Evolutionary conservation across 2,797 vertebrate species (phyloP).

Genomic region (Vultur gryphus): DNA sequence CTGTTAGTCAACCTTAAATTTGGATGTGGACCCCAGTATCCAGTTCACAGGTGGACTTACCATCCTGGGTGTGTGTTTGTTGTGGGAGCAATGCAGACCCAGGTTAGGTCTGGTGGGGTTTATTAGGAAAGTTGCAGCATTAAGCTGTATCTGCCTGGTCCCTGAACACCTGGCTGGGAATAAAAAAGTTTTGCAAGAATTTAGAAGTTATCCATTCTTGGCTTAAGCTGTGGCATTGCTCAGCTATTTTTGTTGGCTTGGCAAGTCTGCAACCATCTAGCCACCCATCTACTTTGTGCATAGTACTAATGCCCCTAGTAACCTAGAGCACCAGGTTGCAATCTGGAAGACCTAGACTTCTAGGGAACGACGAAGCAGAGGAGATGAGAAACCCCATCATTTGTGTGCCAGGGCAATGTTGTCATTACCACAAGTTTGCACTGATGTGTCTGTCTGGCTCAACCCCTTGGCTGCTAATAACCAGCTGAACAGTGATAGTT

Average conservation of each 20-base stretch:
- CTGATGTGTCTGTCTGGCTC: not conserved
- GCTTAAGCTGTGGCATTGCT: not conserved
- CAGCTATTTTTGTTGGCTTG: not conserved
- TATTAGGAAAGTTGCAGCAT: not conserved
- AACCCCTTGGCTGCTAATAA: not conserved
- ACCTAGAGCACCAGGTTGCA: not conserved
- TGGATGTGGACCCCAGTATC: not conserved
- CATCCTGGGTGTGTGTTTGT: not conserved
- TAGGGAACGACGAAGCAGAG: not conserved
- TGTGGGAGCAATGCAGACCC: not conserved
- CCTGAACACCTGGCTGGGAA: not conserved
- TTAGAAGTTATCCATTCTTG: not conserved
- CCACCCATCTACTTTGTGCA: not conserved
- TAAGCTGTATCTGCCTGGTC: not conserved
- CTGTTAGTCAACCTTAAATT: not conserved
- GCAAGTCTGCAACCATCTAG: not conserved
- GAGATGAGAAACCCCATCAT: not conserved
- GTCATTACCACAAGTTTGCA: conserved; percentile 6
- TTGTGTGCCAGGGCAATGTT: not conserved
- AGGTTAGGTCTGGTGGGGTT: not conserved
- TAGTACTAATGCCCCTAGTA: not conserved
- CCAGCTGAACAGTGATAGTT: not conserved
- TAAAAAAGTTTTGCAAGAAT: not conserved
- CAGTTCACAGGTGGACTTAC: not conserved
- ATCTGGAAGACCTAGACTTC: not conserved